phyloP scores from a whole-genome alignment of 2,797 vertebrate genomes.

The Alauda arvensis region DNA sequence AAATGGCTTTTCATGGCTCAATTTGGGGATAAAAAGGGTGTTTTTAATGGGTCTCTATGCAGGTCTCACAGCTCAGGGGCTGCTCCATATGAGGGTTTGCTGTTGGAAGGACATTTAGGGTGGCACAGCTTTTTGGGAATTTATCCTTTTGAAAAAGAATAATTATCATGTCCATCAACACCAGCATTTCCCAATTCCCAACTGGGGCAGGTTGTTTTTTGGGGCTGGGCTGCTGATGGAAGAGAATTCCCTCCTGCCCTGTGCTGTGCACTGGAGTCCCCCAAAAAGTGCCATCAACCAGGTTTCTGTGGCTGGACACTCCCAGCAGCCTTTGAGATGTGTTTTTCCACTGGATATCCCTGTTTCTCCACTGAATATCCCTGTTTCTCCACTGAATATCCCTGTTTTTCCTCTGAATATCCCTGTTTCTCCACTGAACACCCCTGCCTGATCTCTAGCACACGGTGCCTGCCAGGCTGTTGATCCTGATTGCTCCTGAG shows the following conservation, averaged over 20 bases:
- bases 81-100: neutral
- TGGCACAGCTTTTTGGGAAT: neutral
- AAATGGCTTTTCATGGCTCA: neutral
- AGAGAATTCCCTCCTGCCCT: neutral
- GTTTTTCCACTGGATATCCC: neutral
- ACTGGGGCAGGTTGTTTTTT: neutral
- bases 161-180: neutral
- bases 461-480: neutral
- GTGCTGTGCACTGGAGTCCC: accelerated
- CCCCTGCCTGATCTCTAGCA: neutral
- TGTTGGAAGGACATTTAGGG: neutral
- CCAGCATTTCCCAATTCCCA: neutral
- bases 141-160: neutral
- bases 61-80: neutral
- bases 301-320: neutral
- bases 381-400: neutral
- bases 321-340: neutral
- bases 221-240: neutral
- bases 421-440: neutral
- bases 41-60: neutral
- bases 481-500: conserved; percentile 10
- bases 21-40: neutral
- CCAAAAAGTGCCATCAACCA: neutral
- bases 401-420: neutral
- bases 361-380: neutral